phyloP scores from a whole-genome alignment of 2,797 vertebrate species.

The Neosilurus mollespiculum region DNA sequence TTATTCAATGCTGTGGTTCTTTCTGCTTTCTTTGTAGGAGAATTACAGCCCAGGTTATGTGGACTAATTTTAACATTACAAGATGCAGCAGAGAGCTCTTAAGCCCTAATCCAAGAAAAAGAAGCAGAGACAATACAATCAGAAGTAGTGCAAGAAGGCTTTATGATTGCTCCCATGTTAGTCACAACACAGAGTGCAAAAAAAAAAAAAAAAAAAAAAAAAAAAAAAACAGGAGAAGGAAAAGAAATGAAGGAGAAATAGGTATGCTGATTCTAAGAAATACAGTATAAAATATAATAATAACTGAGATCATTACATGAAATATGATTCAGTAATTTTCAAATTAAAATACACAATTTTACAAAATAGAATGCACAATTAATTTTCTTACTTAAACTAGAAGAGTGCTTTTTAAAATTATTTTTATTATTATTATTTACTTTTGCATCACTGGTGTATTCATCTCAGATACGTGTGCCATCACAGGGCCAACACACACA shows the following conservation, averaged over 20 bases:
- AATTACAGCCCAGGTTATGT: conserved; percentile 1
- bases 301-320: too few relatives aligned
- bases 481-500: too few relatives aligned
- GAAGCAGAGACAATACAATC: conserved; percentile 9
- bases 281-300: too few relatives aligned
- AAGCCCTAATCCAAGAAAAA: conserved; percentile 16
- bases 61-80: conserved; percentile 13
- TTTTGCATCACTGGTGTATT: too few relatives aligned
- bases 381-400: too few relatives aligned
- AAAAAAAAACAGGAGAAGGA: neutral
- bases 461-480: too few relatives aligned
- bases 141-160: neutral
- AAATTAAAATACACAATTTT: too few relatives aligned
- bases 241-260: too few relatives aligned
- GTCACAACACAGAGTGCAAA: neutral
- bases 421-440: too few relatives aligned
- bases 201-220: neutral
- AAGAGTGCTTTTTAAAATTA: too few relatives aligned
- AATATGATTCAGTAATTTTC: too few relatives aligned
- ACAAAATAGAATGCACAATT: too few relatives aligned
- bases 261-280: neutral
- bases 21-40: neutral
- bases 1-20: neutral
- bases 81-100: neutral
- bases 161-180: conserved; percentile 5